Base-by-base conservation (phyloP, 2,797 vertebrate species). In the Melanotaenia pygmaea region DNA sequence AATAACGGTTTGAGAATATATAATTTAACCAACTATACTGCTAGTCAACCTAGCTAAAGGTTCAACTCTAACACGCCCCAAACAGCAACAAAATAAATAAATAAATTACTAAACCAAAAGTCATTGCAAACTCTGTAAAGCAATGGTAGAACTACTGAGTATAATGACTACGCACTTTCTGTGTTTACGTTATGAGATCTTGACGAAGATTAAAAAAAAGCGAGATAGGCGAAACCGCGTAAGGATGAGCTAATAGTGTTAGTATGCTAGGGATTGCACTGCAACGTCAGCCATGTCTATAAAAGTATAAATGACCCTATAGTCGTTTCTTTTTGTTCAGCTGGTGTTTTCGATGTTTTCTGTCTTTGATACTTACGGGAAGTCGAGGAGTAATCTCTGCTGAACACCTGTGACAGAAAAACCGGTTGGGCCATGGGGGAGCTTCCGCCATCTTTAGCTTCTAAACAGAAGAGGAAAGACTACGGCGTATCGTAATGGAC, bases 321-420 rank as follows among this genome's bases (percentile, higher is more conserved):
- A 0, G 1, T 14, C 13, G 72, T 68, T 53, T 57, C 2, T 34
- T 53, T 45, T 7, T 26, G 1, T 30, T 37, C 10, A 13, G 1
- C 0, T 2, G 14, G 54, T 8, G 16, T 1, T 4, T 1, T 26
- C 0, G 38, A 35, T 26, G 4, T 5, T 69, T 8, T 22, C 0
- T 47, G 59, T 58, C 9, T 1, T 0, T 4, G 16, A 54, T 59
- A 91, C 97, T 96, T 87, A 98, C 97, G 79, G 97, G 96, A 79
- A 98, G 93, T 43, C 95, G 95, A 76, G 97, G 97, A 61, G 93
- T 96, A 77, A 98, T 98, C 94, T 98, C 97, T 43, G 94, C 95
- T 28, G 96, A 96, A 81, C 97, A 98, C 94, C 95, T 96, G 89
- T 98, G 97, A 92, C 97, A 99, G 94, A 99, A 99, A 86, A 95